Evolutionary conservation across 2,797 vertebrate genomes (phyloP).

Genomic region (Lindbergichthys nudifrons): DNA sequence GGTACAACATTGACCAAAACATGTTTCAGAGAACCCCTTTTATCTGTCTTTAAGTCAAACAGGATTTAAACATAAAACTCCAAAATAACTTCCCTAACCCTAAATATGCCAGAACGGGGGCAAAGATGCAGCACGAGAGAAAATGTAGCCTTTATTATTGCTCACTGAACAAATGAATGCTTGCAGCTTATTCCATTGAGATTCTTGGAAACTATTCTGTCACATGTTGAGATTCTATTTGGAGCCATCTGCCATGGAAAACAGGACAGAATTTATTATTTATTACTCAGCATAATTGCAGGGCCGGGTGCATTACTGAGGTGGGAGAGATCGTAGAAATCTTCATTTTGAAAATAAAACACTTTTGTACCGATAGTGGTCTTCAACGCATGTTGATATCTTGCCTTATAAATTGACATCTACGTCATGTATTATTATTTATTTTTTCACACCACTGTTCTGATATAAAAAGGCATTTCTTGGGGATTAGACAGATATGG

Average conservation of each 20-base stretch:
- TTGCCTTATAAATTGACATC: neutral
- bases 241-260: conserved; percentile 76
- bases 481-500: neutral
- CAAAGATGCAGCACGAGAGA: conserved; percentile 35
- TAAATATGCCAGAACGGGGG: conserved; percentile 47
- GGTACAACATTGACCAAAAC: conserved; percentile 15
- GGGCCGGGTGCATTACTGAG: conserved; percentile 59
- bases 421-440: neutral
- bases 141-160: conserved; percentile 53
- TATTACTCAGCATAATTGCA: conserved; percentile 72
- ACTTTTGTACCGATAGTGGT: conserved; percentile 4
- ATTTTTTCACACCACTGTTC: neutral
- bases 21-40: conserved; percentile 32
- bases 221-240: conserved; percentile 76
- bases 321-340: conserved; percentile 56
- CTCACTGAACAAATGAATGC: conserved; percentile 59
- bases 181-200: conserved; percentile 72
- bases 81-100: conserved; percentile 29
- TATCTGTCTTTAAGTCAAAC: conserved; percentile 21
- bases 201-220: conserved; percentile 80
- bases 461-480: neutral
- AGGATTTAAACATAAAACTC: conserved; percentile 15
- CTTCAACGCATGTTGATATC: neutral
- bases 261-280: conserved; percentile 78
- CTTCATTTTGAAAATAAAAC: conserved; percentile 24